Conservation (phyloP, 2,888 invertebrate genomes). For the Drosophila cognata region DNA sequence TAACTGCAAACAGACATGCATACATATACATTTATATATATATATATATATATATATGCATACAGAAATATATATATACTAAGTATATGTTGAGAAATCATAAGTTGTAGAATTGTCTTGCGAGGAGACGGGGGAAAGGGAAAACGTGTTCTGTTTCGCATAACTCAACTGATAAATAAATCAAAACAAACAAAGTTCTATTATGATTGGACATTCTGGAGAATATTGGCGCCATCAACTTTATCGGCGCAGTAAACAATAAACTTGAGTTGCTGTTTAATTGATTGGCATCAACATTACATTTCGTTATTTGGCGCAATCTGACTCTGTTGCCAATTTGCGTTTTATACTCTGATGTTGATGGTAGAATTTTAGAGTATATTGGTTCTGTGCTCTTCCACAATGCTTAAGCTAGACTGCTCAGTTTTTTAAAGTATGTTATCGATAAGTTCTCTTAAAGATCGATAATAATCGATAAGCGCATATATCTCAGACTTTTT, state of each 20-base stretch:
- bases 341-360: background rate
- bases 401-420: background rate
- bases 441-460: background rate
- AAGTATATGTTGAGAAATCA: slow-evolving; percentile 36
- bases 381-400: background rate
- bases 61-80: background rate
- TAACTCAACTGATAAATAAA: slow-evolving; percentile 40
- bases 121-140: background rate
- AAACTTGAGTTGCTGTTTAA: background rate
- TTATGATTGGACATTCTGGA: background rate
- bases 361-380: background rate
- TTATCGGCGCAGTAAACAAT: slow-evolving; percentile 5
- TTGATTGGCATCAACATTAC: slow-evolving; percentile 11
- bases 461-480: background rate
- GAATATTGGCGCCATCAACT: slow-evolving; percentile 32
- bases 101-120: background rate
- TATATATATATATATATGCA: background rate
- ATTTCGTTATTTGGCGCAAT: background rate
- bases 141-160: slow-evolving; percentile 19
- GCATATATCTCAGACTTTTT: background rate
- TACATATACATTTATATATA: too few relatives aligned
- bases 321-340: background rate
- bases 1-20: background rate
- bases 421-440: background rate
- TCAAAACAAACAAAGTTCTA: slow-evolving; percentile 29